Evolutionary conservation across 2,888 invertebrate species (phyloP), one percentile per base, ranked within the genome.

Genomic region (Stenoptilia bipunctidactyla): DNA sequence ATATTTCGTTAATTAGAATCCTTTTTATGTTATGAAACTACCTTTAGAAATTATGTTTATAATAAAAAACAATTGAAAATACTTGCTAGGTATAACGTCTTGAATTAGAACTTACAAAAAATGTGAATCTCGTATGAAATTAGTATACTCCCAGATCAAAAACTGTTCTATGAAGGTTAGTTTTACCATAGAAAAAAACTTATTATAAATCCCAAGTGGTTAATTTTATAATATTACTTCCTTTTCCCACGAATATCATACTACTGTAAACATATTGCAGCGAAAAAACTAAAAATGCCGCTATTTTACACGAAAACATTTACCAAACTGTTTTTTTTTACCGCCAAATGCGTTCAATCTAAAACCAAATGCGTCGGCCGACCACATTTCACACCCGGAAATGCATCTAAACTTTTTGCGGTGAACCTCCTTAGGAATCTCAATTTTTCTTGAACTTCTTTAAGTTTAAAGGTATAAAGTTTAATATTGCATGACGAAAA

Each of bases 361-460:
- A 52, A 59, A 65, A 66, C 67, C 66, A 68, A 77, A 75, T 69
- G 72, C n/a, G n/a, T n/a, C n/a, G 61, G 61, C 54, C 63, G 54
- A 60, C 65, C 74, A 73, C 71, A 77, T 75, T 77, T 79, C 67
- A 77, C 74, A 73, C 73, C 74, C 72, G 79, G 73, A 75, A 79
- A 77, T 56, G 64, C 59, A 61, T 66, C 61, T 45, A 57, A 61
- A 59, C 54, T 70, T 73, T 76, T 76, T 70, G 61, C 57, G 52
- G 48, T 47, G 43, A 51, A 53, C 54, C 50, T 45, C 34, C 14
- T 13, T 34, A 30, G n/a, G 9, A n/a, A n/a, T 30, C 12, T 30
- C 12, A 30, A 20, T 20, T 3, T 20, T 5, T 5, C 20, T 20
- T 30, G 6, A n/a, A 30, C 12, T n/a, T 12, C 10, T n/a, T 30